A percentile compares a stretch with the other conserved stretches of the same genome.
Conservation (phyloP, 1,140 invertebrate genomes). For the Diorhabda elongata region DNA sequence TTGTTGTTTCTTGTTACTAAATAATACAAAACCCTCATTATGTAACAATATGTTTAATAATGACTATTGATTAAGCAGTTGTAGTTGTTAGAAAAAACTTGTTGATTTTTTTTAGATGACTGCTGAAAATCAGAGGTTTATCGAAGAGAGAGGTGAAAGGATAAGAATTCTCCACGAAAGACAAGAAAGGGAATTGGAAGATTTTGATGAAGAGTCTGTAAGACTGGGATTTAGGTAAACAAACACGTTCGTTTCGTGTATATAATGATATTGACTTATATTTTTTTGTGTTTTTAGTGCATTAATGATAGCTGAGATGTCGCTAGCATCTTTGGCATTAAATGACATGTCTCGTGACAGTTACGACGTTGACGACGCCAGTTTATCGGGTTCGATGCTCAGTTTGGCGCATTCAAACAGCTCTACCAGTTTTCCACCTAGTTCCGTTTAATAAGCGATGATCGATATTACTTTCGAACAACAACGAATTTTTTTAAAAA, state of each 20-base stretch:
- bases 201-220: slow-evolving; percentile 91
- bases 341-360: slow-evolving; percentile 82
- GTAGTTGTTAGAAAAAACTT: background rate
- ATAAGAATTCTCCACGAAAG: slow-evolving; percentile 83
- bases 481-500: slow-evolving; percentile 9
- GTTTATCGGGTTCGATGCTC: slow-evolving; percentile 88
- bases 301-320: slow-evolving; percentile 84
- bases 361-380: slow-evolving; percentile 78
- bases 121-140: slow-evolving; percentile 83
- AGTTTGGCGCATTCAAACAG: slow-evolving; percentile 91
- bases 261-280: background rate
- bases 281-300: slow-evolving; percentile 30
- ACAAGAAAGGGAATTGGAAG: slow-evolving; percentile 83
- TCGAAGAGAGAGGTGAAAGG: slow-evolving; percentile 82
- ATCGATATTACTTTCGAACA: slow-evolving; percentile 14
- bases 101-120: slow-evolving; percentile 67
- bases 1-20: too few relatives aligned
- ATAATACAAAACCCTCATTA: too few relatives aligned
- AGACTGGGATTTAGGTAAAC: slow-evolving; percentile 83
- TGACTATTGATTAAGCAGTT: too few relatives aligned
- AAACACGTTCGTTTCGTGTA: background rate
- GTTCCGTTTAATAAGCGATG: slow-evolving; percentile 57
- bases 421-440: slow-evolving; percentile 80
- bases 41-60: too few relatives aligned
- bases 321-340: slow-evolving; percentile 83